Conservation (phyloP, 2,797 vertebrate genomes). For the Sebastolobus altivelis region DNA sequence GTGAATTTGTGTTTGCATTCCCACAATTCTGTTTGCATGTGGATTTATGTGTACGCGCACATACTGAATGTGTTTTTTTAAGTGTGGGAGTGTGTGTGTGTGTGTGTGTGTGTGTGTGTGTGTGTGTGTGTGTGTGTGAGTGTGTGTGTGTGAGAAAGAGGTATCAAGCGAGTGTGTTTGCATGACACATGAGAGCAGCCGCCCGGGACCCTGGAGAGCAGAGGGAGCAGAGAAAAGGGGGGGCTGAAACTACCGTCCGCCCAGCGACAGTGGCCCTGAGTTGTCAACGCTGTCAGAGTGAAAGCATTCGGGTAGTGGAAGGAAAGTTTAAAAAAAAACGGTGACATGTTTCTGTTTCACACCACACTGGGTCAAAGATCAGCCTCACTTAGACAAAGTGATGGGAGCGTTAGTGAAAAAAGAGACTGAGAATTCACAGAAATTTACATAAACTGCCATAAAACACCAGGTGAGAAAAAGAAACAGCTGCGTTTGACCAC, state of each 20-base stretch:
- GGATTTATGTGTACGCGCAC: conserved; percentile 1
- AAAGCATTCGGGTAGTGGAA: conserved; percentile 41
- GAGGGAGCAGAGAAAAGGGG: conserved; percentile 9
- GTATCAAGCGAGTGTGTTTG: conserved; percentile 27
- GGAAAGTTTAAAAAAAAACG: conserved; percentile 9
- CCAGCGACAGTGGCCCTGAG: conserved; percentile 56
- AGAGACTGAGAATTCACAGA: conserved; percentile 47
- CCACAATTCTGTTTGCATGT: conserved; percentile 15
- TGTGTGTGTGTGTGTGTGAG: conserved; percentile 1
- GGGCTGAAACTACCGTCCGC: conserved; percentile 45
- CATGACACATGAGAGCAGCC: conserved; percentile 65
- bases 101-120: conserved; percentile 1
- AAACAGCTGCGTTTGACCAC: conserved; percentile 31
- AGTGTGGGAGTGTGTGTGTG: conserved; percentile 11
- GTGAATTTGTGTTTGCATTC: conserved; percentile 39
- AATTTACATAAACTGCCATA: conserved; percentile 57
- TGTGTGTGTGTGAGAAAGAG: conserved; percentile 5
- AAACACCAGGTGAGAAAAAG: conserved; percentile 19
- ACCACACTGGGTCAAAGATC: conserved; percentile 8
- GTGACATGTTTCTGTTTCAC: conserved; percentile 53
- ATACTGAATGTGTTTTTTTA: conserved; percentile 17
- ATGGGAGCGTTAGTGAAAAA: conserved; percentile 22
- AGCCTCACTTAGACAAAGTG: neutral
- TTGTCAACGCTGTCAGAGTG: conserved; percentile 53
- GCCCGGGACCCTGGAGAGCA: conserved; percentile 46